A percentile compares a stretch with the other conserved stretches of the same genome.
phyloP scores from a whole-genome alignment of 2,888 invertebrate species.

The Bombylius discolor region DNA sequence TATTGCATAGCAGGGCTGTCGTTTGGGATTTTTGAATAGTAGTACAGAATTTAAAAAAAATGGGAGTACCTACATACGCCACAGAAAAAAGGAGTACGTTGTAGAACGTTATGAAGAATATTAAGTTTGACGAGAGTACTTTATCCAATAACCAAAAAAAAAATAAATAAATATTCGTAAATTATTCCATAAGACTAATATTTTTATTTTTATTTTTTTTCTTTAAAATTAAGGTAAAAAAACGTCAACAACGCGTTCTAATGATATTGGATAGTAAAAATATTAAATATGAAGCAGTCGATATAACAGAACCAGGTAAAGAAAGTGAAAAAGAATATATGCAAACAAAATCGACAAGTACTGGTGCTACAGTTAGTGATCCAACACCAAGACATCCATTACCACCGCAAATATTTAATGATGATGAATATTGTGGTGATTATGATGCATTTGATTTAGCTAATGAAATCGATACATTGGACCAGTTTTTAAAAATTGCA shows the following conservation, averaged over 20 bases:
- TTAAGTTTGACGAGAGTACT: no score
- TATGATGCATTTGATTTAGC: conserved; percentile 86
- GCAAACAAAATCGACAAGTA: conserved; percentile 71
- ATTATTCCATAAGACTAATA: no score
- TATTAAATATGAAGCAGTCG: conserved; percentile 79
- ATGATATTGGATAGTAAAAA: conserved; percentile 88
- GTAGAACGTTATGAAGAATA: no score
- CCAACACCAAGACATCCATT: conserved; percentile 63
- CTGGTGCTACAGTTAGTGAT: conserved; percentile 60
- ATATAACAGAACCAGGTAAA: conserved; percentile 87
- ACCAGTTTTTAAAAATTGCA: conserved; percentile 71
- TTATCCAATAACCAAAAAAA: no score
- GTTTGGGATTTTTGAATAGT: no score
- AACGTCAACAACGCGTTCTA: conserved; percentile 83
- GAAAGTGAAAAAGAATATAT: conserved; percentile 83
- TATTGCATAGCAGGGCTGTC: no score
- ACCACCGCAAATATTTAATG: conserved; percentile 92
- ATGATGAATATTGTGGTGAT: conserved; percentile 76
- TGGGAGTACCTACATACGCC: no score
- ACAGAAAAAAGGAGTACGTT: no score
- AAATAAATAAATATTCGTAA: no score
- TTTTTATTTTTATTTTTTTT: no score
- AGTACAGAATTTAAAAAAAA: no score
- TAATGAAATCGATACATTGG: conserved; percentile 80
- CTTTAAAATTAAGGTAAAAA: conserved; percentile 63